Conservation (phyloP, 2,113 vertebrate species). For the Callipepla squamata region DNA sequence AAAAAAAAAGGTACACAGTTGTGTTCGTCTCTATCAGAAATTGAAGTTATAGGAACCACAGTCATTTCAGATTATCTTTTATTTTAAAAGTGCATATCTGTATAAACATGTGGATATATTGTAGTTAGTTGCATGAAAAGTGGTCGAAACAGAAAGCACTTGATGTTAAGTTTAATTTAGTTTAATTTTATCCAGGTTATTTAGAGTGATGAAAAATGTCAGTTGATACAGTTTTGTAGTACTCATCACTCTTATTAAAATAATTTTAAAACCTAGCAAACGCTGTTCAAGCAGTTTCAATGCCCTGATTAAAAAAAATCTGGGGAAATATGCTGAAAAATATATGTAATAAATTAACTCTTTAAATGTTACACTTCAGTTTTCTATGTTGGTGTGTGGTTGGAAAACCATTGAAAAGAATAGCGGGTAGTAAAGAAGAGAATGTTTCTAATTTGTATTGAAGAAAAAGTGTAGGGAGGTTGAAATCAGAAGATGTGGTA, state of each 20-base stretch:
- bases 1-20: rapidly evolving
- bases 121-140: background rate
- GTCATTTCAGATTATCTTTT: rapidly evolving
- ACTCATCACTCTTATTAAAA: background rate
- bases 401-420: background rate
- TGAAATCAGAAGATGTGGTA: rapidly evolving
- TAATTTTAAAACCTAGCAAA: background rate
- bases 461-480: background rate
- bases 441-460: background rate
- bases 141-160: background rate
- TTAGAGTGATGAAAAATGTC: background rate
- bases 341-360: background rate
- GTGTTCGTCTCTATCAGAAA: background rate
- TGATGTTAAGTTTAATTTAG: background rate
- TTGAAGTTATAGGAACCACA: background rate
- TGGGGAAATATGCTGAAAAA: background rate
- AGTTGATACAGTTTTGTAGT: background rate
- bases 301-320: background rate
- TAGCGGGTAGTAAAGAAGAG: background rate
- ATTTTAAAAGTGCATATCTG: background rate
- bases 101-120: rapidly evolving
- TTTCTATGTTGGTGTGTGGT: background rate
- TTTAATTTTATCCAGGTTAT: background rate
- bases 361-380: background rate
- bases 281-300: background rate